Base-by-base conservation (phyloP, 2,113 vertebrate species). In the Gopherus flavomarginatus region DNA sequence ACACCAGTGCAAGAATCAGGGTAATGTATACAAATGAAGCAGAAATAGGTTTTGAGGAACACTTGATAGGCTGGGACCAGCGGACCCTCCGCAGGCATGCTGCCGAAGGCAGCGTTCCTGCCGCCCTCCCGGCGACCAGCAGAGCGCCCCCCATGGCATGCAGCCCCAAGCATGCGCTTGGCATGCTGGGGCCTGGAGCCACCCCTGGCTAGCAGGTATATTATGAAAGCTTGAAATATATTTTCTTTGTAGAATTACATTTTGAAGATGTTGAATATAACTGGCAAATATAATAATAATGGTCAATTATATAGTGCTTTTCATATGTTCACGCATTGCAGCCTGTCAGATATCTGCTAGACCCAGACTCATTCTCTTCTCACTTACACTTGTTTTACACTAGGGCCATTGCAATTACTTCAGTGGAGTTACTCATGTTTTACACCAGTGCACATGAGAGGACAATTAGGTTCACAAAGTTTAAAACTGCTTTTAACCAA, bases 401-500 rank as follows among this genome's bases (percentile, higher is more conserved):
- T 1, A 90, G 80, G 84, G 86, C 24, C 81, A 96, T 92, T 97
- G 96, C 95, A 95, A 96, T 97, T 97, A 47, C 10, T 44, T 78
- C 93, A 95, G 91, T 93, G 93, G 95, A 93, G 89, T 95, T 95
- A 92, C 86, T 95, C 80, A 83, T 93, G 93, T 91, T 96, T 96
- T 83, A 96, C 96, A 53, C 90, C 92, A 90, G 94, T 87, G 84
- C 94, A 75, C 96, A 95, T 94, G 96, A 97, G 97, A 93, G 96
- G 92, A 97, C 94, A 38, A 5, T 72, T 72, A 38, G 19, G 35
- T 9, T 90, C 82, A 50, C 14, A 97, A 89, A 93, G 47, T 94
- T 77, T 92, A 97, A 97, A 97, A 96, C 93, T 96, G 96, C 96
- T 97, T 97, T 97, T 97, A 97, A 97, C 97, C 94, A 97, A 96